Base-by-base conservation (phyloP, 2,797 vertebrate genomes). In the Diplodus puntazzo region DNA sequence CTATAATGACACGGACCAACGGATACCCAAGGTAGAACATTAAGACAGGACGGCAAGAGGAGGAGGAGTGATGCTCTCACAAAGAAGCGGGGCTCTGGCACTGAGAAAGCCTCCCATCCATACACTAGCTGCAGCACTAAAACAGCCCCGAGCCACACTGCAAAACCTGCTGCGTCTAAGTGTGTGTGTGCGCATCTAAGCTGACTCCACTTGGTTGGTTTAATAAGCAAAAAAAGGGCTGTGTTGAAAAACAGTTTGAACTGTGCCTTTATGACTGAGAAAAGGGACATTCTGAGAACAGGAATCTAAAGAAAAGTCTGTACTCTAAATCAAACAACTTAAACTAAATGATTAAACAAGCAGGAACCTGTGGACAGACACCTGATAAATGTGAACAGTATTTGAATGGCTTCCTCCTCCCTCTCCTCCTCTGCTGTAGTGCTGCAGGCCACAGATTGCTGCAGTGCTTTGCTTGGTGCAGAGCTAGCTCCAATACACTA, bases 1-100 rank as follows among this genome's bases (percentile, higher is more conserved):
- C 89, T 81, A 83, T 81, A 88, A 90, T 85, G 87, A 88, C 85
- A 93, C 25, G 57, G 83, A 80, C 89, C 85, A 90, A 67, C 48
- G 68, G 67, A 85, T 83, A 86, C 60, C 80, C 79, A 83, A 66
- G 76, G 77, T 75, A 81, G 67, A 79, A 60, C 54, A 71, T 57
- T 59, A 61, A 77, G 30, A 69, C 18, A 55, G 65, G 46, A 66
- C 69, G 49, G 70, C 64, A 71, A 63, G 54, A 71, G 68, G 64
- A 72, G 72, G 30, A 34, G 30, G 73, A 75, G 64, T 72, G 71
- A 60, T 66, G 57, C 66, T 79, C 52, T 77, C 73, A 80, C 70
- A 81, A 52, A 57, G 70, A 49, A 2, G 69, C 27, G 14, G 25
- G 65, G 49, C 61, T 50, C 45, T 58, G 34, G 59, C 61, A 67